These are phyloP conservation scores for Synergus gifuensis DNA, from an alignment of 2,888 invertebrate species.

Conservation along the genomic window DNA sequence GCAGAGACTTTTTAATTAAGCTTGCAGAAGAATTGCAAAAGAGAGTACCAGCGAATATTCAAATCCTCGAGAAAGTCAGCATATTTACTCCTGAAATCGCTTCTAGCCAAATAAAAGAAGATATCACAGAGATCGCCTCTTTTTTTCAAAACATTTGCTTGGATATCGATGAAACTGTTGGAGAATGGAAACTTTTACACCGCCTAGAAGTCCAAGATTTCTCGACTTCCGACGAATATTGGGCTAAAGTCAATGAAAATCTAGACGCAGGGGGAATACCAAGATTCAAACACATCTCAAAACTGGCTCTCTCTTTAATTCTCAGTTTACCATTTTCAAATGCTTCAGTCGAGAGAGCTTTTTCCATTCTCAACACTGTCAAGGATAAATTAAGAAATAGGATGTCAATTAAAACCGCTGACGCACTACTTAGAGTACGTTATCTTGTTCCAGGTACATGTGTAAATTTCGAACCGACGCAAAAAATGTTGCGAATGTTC, in stretches of 20 bases:
- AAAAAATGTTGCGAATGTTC: constrained; percentile 44
- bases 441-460: constrained; percentile 29
- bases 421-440: constrained; percentile 46
- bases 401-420: constrained; percentile 48
- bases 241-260: constrained; percentile 46
- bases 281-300: constrained; percentile 46
- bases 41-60: constrained; percentile 37
- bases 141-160: constrained; percentile 43
- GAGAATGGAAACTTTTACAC: constrained; percentile 48
- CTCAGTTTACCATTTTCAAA: constrained; percentile 51
- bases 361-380: constrained; percentile 51
- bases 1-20: no score
- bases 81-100: constrained; percentile 31
- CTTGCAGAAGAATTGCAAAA: constrained; percentile 35
- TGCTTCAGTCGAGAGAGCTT: constrained; percentile 52
- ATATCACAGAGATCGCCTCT: constrained; percentile 45
- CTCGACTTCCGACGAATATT: constrained; percentile 44
- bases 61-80: constrained; percentile 39
- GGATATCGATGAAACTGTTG: constrained; percentile 47
- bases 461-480: constrained; percentile 44
- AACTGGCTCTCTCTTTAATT: constrained; percentile 46
- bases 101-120: constrained; percentile 14
- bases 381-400: constrained; percentile 54
- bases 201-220: constrained; percentile 22
- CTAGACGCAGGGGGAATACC: constrained; percentile 49